Conservation (phyloP, 2,113 vertebrate genomes). For the Plotosus lineatus region DNA sequence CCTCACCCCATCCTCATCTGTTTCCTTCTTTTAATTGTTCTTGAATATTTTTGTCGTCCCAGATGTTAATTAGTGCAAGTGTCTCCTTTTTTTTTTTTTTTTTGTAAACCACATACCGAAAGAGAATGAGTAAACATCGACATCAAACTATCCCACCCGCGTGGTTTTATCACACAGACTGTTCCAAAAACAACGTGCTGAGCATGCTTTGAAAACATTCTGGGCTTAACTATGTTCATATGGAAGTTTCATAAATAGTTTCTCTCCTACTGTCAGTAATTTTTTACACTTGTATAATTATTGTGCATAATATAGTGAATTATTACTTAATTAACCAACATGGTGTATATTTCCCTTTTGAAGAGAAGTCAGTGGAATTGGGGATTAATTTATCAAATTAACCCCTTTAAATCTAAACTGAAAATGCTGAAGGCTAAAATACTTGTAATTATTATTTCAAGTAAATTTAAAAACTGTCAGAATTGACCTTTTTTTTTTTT, state of each 20-base stretch:
- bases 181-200: slow-evolving; percentile 17
- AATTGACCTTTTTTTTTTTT: not conserved
- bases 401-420: not conserved
- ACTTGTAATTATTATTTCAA: not conserved
- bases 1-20: not conserved
- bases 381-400: not conserved
- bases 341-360: not conserved
- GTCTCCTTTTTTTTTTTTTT: not conserved
- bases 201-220: not conserved
- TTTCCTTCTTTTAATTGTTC: slow-evolving; percentile 7
- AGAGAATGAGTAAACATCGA: slow-evolving; percentile 4
- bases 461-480: not conserved
- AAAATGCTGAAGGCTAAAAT: not conserved
- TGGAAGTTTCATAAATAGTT: not conserved
- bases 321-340: not conserved
- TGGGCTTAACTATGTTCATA: not conserved
- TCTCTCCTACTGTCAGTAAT: not conserved
- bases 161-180: slow-evolving; percentile 1
- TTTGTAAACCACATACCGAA: not conserved
- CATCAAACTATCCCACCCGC: slow-evolving; percentile 22
- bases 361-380: not conserved
- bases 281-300: not conserved
- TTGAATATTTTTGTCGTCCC: not conserved
- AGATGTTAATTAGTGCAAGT: not conserved
- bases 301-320: not conserved